Evolutionary conservation across 2,888 invertebrate species (phyloP).

Genomic region (Chloroclysta siterata): DNA sequence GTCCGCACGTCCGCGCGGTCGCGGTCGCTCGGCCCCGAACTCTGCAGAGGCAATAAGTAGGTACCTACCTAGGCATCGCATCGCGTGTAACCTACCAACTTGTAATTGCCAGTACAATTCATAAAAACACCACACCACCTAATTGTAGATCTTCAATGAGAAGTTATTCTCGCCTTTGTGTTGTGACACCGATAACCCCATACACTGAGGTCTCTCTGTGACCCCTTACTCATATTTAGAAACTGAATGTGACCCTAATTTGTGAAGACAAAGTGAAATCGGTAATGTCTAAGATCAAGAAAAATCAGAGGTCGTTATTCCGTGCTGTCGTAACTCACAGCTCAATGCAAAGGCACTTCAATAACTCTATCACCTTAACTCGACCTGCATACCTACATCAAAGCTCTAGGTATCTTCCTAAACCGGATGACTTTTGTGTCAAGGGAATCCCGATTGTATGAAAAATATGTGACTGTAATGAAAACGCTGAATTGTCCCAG

Average conservation of each 20-base stretch:
- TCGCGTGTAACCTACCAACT: conserved; percentile 48
- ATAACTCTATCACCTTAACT: conserved; percentile 7
- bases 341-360: background rate
- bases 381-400: background rate
- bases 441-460: no score
- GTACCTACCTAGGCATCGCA: background rate
- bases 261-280: conserved; percentile 41
- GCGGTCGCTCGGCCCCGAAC: no score
- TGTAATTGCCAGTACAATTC: conserved; percentile 48
- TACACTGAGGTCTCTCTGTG: conserved; percentile 18
- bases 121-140: conserved; percentile 50
- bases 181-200: conserved; percentile 33
- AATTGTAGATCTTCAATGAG: conserved; percentile 40
- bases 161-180: conserved; percentile 15
- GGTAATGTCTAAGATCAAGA: conserved; percentile 35
- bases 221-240: conserved; percentile 14
- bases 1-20: no score
- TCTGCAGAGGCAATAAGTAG: no score
- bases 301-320: conserved; percentile 17
- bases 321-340: conserved; percentile 19
- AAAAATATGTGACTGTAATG: no score
- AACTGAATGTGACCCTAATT: conserved; percentile 39
- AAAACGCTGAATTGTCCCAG: no score
- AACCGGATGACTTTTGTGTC: no score
- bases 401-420: background rate